phyloP scores from a whole-genome alignment of 2,797 vertebrate species.

The Platyrinchus mystaceus region DNA sequence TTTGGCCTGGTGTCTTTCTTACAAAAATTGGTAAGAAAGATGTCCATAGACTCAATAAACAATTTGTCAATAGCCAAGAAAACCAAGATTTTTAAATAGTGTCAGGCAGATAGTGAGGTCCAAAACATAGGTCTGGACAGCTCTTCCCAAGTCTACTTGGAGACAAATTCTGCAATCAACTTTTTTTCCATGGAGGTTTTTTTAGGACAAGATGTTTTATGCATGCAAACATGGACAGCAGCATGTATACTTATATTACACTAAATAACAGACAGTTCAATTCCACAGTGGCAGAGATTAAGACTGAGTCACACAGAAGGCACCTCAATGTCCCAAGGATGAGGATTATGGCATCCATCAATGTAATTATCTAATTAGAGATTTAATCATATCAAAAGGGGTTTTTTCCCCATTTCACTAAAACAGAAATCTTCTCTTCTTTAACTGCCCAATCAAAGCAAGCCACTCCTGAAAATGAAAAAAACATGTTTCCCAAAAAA shows the following conservation, averaged over 20 bases:
- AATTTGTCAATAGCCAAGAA: background rate
- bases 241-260: background rate
- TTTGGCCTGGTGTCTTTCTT: background rate
- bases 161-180: background rate
- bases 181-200: background rate
- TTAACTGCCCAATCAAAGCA: background rate
- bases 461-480: background rate
- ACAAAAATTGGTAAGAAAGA: background rate
- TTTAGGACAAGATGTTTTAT: background rate
- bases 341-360: background rate
- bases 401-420: background rate
- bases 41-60: accelerated
- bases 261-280: background rate
- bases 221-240: background rate
- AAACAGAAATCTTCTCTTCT: background rate
- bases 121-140: background rate
- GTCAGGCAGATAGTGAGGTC: background rate
- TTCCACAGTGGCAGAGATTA: background rate
- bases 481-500: accelerated
- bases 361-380: background rate
- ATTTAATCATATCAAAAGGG: background rate
- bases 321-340: background rate
- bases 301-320: background rate
- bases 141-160: background rate
- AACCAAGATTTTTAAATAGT: background rate